Evolutionary conservation across 2,113 vertebrate genomes (phyloP).

Genomic region (Burhinus oedicnemus): DNA sequence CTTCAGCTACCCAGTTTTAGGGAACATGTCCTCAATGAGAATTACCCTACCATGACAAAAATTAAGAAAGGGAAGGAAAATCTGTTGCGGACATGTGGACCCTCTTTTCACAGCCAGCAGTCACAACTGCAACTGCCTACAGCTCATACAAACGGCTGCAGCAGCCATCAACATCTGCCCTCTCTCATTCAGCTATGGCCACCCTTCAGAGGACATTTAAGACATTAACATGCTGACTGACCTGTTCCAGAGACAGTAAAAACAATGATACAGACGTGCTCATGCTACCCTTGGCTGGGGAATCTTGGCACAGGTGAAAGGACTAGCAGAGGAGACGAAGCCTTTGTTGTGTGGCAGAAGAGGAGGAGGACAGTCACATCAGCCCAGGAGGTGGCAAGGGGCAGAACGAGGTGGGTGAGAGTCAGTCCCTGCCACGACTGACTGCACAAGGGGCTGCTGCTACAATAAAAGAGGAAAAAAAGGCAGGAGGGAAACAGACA

Average conservation of each 20-base stretch:
- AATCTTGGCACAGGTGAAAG: not conserved
- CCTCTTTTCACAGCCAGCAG: not conserved
- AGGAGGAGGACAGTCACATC: not conserved
- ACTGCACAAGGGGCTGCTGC: not conserved
- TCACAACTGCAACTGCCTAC: not conserved
- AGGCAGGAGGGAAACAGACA: not conserved
- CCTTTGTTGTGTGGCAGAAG: not conserved
- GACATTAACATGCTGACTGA: rapidly evolving
- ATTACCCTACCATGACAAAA: not conserved
- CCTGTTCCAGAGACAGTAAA: not conserved
- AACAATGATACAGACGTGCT: not conserved
- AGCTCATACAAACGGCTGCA: not conserved
- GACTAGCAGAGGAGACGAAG: not conserved
- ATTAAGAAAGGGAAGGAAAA: not conserved
- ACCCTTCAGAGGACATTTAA: not conserved
- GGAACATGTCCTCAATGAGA: not conserved
- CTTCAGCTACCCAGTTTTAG: not conserved
- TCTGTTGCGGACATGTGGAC: not conserved
- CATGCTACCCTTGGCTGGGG: not conserved
- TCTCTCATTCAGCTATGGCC: not conserved
- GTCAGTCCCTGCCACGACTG: rapidly evolving
- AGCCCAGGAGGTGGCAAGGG: rapidly evolving
- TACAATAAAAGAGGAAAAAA: not conserved
- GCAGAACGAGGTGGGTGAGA: not conserved
- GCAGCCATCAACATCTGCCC: not conserved